Conservation (phyloP, 2,113 vertebrate genomes). For the human (Homo sapiens) region DNA sequence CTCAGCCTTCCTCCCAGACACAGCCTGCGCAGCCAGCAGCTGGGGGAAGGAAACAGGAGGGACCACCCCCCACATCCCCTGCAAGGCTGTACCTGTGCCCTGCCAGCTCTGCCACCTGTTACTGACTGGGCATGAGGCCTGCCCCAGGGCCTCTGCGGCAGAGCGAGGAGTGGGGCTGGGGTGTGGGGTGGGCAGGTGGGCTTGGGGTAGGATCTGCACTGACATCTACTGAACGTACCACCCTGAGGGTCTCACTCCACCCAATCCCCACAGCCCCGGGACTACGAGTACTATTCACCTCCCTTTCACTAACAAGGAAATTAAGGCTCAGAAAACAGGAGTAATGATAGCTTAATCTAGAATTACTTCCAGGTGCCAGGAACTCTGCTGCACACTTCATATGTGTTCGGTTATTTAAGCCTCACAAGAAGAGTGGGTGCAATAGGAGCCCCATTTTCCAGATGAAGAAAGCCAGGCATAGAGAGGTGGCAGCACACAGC, state of each 20-base stretch:
- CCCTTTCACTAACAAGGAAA: not conserved
- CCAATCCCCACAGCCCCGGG: not conserved
- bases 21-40: slow-evolving; percentile 13
- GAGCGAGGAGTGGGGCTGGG: not conserved
- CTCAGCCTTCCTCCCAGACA: slow-evolving; percentile 19
- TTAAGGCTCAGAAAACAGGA: not conserved
- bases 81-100: slow-evolving; percentile 65
- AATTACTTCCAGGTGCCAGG: not conserved
- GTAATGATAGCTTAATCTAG: not conserved
- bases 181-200: accelerated
- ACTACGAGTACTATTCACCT: not conserved
- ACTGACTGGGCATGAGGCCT: not conserved
- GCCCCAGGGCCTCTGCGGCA: not conserved
- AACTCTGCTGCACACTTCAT: not conserved
- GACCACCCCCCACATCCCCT: slow-evolving; percentile 26
- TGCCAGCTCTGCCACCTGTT: slow-evolving; percentile 61
- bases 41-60: slow-evolving; percentile 62
- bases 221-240: not conserved
- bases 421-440: not conserved
- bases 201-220: not conserved
- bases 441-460: not conserved
- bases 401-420: not conserved
- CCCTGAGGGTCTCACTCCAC: not conserved
- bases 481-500: not conserved
- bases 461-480: not conserved